phyloP scores from a whole-genome alignment of 2,797 vertebrate species.

The Capromys pilorides region DNA sequence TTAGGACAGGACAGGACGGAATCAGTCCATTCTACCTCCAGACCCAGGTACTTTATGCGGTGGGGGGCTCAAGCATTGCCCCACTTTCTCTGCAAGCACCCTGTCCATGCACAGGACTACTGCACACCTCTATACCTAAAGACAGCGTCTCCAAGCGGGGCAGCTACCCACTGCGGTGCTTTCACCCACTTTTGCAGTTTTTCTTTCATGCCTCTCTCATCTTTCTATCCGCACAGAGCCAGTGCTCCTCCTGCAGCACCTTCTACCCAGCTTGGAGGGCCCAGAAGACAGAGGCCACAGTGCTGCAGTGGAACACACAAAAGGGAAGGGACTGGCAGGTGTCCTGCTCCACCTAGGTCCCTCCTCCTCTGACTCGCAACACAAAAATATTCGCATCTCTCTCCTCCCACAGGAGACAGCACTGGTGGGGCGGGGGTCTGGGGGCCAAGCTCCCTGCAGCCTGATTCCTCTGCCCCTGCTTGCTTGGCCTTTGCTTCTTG shows the following conservation, averaged over 20 bases:
- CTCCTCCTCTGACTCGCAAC: not conserved
- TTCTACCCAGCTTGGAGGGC: not conserved
- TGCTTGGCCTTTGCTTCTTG: not conserved
- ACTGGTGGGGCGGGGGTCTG: too few relatives aligned
- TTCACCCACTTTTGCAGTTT: fast-evolving
- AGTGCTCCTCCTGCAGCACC: not conserved
- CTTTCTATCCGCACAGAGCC: fast-evolving
- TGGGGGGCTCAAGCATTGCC: fast-evolving
- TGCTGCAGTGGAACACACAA: fast-evolving
- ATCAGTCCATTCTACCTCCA: not conserved
- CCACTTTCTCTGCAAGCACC: not conserved
- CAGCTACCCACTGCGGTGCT: fast-evolving
- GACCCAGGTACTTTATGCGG: not conserved
- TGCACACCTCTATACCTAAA: fast-evolving
- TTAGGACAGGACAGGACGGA: not conserved
- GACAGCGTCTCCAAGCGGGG: not conserved
- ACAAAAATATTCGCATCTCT: not conserved
- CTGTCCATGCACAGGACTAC: not conserved
- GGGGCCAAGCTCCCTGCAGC: not conserved
- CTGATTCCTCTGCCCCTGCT: fast-evolving
- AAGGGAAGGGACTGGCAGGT: not conserved
- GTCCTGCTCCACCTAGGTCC: not conserved
- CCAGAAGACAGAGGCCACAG: not conserved
- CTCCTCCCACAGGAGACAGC: not conserved
- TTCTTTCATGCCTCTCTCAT: not conserved